A percentile compares a stretch with the other conserved stretches of the same genome.
These are phyloP conservation scores for Melanotaenia maccullochi DNA, from an alignment of 2,797 vertebrate species.

Conservation along the genomic window DNA sequence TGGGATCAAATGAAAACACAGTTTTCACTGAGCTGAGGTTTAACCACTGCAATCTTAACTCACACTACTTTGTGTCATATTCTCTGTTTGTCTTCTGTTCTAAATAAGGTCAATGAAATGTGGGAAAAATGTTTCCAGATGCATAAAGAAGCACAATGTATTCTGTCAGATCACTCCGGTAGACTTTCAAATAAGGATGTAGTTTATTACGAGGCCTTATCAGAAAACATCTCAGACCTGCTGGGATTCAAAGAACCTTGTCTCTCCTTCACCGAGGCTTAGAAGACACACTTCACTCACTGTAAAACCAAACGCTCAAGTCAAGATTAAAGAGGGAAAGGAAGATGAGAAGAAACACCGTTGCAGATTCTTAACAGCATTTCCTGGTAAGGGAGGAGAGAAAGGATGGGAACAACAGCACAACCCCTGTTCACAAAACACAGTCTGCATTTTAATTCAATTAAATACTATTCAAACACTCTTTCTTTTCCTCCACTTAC, in stretches of 20 bases:
- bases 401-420: slow-evolving; percentile 29
- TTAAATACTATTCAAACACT: slow-evolving; percentile 12
- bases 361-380: slow-evolving; percentile 55
- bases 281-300: slow-evolving; percentile 50
- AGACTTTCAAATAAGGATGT: slow-evolving; percentile 40
- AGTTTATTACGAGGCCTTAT: slow-evolving; percentile 41
- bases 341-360: slow-evolving; percentile 50
- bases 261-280: slow-evolving; percentile 62
- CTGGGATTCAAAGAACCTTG: slow-evolving; percentile 62
- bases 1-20: not conserved
- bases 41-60: too few relatives aligned
- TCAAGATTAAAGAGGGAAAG: slow-evolving; percentile 61
- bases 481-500: slow-evolving; percentile 10
- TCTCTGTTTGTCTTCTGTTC: not conserved
- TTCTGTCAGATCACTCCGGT: slow-evolving; percentile 25
- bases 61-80: too few relatives aligned
- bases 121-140: not conserved
- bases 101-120: not conserved
- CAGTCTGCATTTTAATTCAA: slow-evolving; percentile 42
- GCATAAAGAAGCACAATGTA: not conserved
- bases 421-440: not conserved
- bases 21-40: not conserved
- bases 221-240: slow-evolving; percentile 45
- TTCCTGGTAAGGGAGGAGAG: slow-evolving; percentile 37
- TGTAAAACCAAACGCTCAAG: slow-evolving; percentile 53